Base-by-base conservation (phyloP, 1,140 invertebrate species). In the Drosophila novamexicana region DNA sequence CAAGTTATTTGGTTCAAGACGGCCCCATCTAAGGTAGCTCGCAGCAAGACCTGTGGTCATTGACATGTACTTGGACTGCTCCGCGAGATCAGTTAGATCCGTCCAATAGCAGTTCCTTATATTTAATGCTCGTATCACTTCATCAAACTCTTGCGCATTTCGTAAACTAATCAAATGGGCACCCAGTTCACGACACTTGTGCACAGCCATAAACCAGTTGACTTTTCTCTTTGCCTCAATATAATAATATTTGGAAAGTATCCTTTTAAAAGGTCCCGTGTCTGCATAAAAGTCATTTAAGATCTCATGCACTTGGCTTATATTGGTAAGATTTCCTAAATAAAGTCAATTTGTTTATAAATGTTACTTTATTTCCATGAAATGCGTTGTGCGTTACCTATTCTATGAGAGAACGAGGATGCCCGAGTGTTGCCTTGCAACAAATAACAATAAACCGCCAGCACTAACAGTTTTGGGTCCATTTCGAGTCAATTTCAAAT, bases 211-310 rank as follows among this genome's bases (percentile, higher is more conserved):
- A 37, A 42, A 68, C 75, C 70, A 77, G 16, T 32, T 52, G 1
- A 65, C 0, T 1, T 0, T 0, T 6, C 22, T 29, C 0, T 34
- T 12, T 6, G 1, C 29, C 14, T 72, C 68, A n/a, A 76, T 66
- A 44, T 66, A 73, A 18, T 57, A 76, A 49, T 66, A 76, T 36
- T 66, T 76, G 1, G 7, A 18, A 0, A 22, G 42, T 1, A 73
- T 10, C 32, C 44, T 66, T 7, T 16, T 7, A 29, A 61, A 76
- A 0, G n/a, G 16, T 2, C 29, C 1, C 8, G 3, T 34, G 4
- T 49, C 6, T 0, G 36, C 59, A 14, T 63, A 2, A n/a, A 69
- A 69, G 10, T 47, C 40, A 2, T 14, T 16, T 9, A 39, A 5
- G n/a, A 69, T 37, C 45, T 14, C 57, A 45, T 54, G 6, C 7